These are phyloP conservation scores for Molorchus minor DNA, from an alignment of 2,888 invertebrate species.

Conservation along the genomic window DNA sequence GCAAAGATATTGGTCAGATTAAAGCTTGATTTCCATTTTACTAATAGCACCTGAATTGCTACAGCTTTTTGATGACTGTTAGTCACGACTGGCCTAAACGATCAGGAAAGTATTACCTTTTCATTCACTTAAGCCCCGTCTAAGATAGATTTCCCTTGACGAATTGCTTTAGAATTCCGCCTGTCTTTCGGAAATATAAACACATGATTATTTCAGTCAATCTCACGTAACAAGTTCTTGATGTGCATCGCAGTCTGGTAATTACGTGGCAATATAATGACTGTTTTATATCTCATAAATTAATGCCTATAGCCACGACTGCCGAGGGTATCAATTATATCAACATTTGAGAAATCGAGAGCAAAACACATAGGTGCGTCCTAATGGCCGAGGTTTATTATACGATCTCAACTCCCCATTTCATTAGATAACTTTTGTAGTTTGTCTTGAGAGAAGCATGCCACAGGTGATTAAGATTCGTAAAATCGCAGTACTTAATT, in stretches of 20 bases:
- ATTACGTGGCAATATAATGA: conserved; percentile 35
- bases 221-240: conserved; percentile 10
- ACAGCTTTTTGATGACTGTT: no score
- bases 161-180: background rate
- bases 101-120: no score
- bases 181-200: background rate
- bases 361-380: conserved; percentile 39
- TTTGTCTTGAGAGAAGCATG: conserved; percentile 14
- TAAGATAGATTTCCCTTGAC: no score
- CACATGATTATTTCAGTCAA: background rate
- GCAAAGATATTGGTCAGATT: no score
- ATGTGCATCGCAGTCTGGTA: conserved; percentile 21
- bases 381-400: conserved; percentile 35
- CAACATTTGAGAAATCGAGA: conserved; percentile 39
- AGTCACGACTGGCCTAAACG: no score
- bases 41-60: no score
- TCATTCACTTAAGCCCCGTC: no score
- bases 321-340: conserved; percentile 34
- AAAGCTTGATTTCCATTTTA: no score
- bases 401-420: conserved; percentile 23
- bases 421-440: conserved; percentile 18
- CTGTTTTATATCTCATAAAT: conserved; percentile 33
- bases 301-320: conserved; percentile 31
- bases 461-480: conserved; percentile 5
- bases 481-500: background rate